Percentiles rank a stretch among this genome's conserved stretches.
phyloP scores from a whole-genome alignment of 2,797 vertebrate genomes.

The Pseudotriccus pelzelni region DNA sequence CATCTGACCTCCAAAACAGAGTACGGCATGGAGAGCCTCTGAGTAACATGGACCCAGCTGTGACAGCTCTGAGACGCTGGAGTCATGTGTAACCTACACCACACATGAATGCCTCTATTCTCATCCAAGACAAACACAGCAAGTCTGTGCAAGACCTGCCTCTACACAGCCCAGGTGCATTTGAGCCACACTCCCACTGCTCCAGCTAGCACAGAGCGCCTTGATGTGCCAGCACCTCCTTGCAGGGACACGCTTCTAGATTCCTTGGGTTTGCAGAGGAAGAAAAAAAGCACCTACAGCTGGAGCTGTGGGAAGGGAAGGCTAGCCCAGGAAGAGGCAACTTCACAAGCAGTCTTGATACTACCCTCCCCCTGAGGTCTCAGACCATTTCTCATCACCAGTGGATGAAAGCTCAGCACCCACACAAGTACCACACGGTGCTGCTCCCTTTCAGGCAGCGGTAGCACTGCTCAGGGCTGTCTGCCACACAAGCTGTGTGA shows the following conservation, averaged over 20 bases:
- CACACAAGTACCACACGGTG: rapidly evolving
- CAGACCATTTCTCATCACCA: not conserved
- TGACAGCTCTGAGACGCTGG: not conserved
- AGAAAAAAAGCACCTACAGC: not conserved
- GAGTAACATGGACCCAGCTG: not conserved
- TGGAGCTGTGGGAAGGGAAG: not conserved
- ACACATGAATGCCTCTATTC: not conserved
- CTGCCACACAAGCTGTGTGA: rapidly evolving
- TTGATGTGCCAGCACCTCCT: not conserved
- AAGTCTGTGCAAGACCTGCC: not conserved
- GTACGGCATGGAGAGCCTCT: rapidly evolving
- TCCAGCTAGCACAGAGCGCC: not conserved
- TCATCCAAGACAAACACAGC: not conserved
- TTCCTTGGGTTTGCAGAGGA: not conserved
- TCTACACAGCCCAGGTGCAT: not conserved
- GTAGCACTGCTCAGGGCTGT: not conserved
- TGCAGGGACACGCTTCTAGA: rapidly evolving
- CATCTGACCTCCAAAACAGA: not conserved
- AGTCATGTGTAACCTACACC: not conserved
- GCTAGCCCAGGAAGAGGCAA: not conserved
- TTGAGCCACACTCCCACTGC: not conserved
- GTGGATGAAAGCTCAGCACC: not conserved
- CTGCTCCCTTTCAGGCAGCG: not conserved
- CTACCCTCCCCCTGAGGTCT: not conserved
- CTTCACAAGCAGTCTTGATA: not conserved